Evolutionary conservation across 2,797 vertebrate genomes (phyloP).

Genomic region (Schizothorax lantsangensis): DNA sequence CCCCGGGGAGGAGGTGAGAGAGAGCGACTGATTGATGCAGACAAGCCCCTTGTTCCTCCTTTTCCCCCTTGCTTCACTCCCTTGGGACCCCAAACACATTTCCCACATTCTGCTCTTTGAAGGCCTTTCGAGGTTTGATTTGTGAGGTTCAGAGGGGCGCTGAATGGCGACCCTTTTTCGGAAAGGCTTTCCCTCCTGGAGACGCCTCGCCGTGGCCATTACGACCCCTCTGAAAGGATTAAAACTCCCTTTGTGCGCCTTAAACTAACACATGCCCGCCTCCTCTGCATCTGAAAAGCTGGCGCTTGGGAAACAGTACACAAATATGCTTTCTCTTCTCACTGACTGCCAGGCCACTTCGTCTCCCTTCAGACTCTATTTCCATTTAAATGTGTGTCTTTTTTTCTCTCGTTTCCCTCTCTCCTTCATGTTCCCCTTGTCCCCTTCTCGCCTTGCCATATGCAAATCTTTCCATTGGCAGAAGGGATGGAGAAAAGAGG

Average conservation of each 20-base stretch:
- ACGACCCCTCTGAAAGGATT: conserved; percentile 95
- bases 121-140: conserved; percentile 88
- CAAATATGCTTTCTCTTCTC: conserved; percentile 86
- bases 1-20: conserved; percentile 70
- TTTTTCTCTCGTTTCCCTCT: conserved; percentile 76
- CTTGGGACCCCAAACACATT: conserved; percentile 75
- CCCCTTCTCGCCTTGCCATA: conserved; percentile 73
- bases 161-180: conserved; percentile 88
- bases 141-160: conserved; percentile 84
- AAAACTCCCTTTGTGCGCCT: conserved; percentile 89
- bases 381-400: conserved; percentile 91
- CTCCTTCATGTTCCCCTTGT: conserved; percentile 77
- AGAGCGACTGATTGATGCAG: conserved; percentile 71
- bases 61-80: conserved; percentile 52
- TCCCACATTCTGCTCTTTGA: conserved; percentile 92
- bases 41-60: conserved; percentile 68
- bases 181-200: conserved; percentile 86
- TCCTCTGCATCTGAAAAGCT: conserved; percentile 82
- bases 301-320: conserved; percentile 91
- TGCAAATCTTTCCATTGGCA: conserved; percentile 86
- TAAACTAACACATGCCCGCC: conserved; percentile 94
- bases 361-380: conserved; percentile 84
- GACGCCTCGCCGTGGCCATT: conserved; percentile 87
- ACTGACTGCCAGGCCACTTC: conserved; percentile 86
- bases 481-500: conserved; percentile 79